Evolutionary conservation across 2,888 invertebrate genomes (phyloP).

Genomic region (Galerucella calmariensis): DNA sequence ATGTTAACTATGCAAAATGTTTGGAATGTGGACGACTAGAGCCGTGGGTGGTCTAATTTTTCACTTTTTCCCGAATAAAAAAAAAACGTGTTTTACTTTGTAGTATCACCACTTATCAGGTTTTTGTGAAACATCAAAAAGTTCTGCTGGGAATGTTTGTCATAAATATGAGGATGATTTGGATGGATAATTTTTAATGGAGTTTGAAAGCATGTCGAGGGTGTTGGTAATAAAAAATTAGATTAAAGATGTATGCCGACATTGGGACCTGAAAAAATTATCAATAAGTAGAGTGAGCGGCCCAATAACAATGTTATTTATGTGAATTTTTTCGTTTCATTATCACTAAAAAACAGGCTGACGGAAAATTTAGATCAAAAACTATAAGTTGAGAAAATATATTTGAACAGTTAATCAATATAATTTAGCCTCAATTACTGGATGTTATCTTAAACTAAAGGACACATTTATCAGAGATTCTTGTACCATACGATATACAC

Average conservation of each 20-base stretch:
- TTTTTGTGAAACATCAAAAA: constrained; percentile 21
- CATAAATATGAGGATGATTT: constrained; percentile 27
- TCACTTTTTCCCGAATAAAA: constrained; percentile 37
- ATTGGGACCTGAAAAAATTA: constrained; percentile 1
- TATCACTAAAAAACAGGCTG: no score
- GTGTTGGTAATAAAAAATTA: constrained; percentile 25
- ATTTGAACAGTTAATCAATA: no score
- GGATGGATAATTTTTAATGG: constrained; percentile 27
- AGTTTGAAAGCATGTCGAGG: constrained; percentile 18
- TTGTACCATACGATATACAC: no score
- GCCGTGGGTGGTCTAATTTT: constrained; percentile 50
- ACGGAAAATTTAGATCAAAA: no score
- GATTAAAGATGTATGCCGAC: constrained; percentile 26
- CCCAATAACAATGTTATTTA: neutral
- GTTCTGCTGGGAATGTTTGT: constrained; percentile 31
- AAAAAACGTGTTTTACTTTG: constrained; percentile 22
- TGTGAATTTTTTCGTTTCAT: no score
- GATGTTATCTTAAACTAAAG: no score
- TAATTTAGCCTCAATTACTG: no score
- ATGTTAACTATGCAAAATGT: constrained; percentile 46
- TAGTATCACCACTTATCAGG: constrained; percentile 32
- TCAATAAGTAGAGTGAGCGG: neutral
- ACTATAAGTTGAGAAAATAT: no score
- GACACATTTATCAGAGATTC: no score
- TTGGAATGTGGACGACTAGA: constrained; percentile 20